Percentiles rank a stretch among this genome's conserved stretches.
These are phyloP conservation scores for Neolamprologus caudopunctatus DNA, from an alignment of 2,113 vertebrate genomes.

Conservation along the genomic window DNA sequence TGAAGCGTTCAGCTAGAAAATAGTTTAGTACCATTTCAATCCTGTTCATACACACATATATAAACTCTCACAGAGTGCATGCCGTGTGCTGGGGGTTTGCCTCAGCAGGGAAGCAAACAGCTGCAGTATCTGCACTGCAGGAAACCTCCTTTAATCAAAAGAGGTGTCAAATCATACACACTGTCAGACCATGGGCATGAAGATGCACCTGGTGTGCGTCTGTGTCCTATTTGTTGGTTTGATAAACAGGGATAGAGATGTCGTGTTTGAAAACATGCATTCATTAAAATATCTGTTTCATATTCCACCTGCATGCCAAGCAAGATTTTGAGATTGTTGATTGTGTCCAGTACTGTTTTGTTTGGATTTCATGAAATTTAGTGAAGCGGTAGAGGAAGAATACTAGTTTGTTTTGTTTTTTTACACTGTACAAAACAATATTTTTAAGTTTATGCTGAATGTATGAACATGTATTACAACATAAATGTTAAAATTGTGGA, in stretches of 20 bases:
- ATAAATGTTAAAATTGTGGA: background rate
- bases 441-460: background rate
- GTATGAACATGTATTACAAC: background rate
- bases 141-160: constrained; percentile 31
- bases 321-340: background rate
- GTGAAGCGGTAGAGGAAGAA: background rate
- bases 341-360: background rate
- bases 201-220: background rate
- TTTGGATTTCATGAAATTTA: background rate
- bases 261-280: background rate
- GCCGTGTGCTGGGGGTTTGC: background rate
- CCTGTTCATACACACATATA: background rate
- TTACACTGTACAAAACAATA: background rate
- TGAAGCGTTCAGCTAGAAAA: constrained; percentile 1
- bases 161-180: background rate
- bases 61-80: background rate
- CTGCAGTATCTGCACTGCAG: background rate
- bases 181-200: background rate
- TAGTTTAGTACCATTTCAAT: background rate
- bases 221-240: background rate
- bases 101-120: background rate
- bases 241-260: background rate
- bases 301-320: background rate
- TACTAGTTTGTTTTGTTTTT: background rate
- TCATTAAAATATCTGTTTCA: background rate